phyloP scores from a whole-genome alignment of 1,140 invertebrate species.

The Sitobion miscanthi region DNA sequence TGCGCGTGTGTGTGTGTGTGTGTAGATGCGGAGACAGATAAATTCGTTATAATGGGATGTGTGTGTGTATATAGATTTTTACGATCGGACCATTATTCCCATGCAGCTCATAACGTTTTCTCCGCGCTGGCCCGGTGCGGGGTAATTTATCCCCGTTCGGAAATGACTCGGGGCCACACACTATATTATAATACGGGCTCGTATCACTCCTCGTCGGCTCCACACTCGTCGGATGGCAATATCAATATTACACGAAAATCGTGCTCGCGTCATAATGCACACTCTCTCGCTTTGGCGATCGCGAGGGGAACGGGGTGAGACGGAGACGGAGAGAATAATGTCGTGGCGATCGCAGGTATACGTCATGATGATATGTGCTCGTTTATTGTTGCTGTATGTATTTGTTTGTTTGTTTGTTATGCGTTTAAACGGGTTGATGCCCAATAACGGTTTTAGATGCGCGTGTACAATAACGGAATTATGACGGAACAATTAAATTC shows the following conservation, averaged over 20 bases:
- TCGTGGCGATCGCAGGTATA: neutral
- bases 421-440: neutral
- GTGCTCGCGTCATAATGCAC: conserved; percentile 4
- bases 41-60: conserved; percentile 46
- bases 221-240: neutral
- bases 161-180: neutral
- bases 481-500: too few species aligned
- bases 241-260: conserved; percentile 52
- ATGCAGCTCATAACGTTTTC: conserved; percentile 16
- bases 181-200: neutral
- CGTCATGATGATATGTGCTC: neutral
- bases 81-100: conserved; percentile 47
- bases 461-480: too few species aligned
- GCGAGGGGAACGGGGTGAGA: too few species aligned
- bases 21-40: conserved; percentile 45
- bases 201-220: neutral
- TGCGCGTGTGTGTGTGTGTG: neutral
- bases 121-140: neutral
- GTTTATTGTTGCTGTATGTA: neutral
- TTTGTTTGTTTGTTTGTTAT: neutral
- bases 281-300: neutral
- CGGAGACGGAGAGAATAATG: neutral
- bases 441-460: neutral
- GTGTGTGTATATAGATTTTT: conserved; percentile 47
- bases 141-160: neutral